Conservation (phyloP, 2,113 vertebrate genomes). For the Zosterops borbonicus region DNA sequence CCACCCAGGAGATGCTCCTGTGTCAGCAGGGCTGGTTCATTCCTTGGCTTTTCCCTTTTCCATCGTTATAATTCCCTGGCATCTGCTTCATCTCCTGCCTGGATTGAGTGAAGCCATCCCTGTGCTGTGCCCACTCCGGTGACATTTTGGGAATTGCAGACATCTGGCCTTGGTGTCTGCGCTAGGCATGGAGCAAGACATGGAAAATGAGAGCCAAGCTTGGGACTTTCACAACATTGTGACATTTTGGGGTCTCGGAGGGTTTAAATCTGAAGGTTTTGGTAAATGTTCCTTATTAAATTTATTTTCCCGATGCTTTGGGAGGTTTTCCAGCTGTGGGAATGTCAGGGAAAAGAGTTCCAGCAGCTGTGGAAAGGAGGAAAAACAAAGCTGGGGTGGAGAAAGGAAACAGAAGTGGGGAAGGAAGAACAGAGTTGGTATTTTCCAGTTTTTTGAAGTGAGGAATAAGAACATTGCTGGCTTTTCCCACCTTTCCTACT, state of each 20-base stretch:
- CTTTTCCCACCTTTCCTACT: not conserved
- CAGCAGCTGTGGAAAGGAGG: not conserved
- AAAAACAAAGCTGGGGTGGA: not conserved
- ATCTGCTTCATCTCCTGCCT: not conserved
- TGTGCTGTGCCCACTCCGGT: not conserved
- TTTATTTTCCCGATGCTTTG: not conserved
- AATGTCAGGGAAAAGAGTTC: not conserved
- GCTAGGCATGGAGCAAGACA: not conserved
- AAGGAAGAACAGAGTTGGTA: not conserved
- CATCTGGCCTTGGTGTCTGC: not conserved
- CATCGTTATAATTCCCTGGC: fast-evolving
- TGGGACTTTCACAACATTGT: not conserved
- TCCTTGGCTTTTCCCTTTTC: not conserved
- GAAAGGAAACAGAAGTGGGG: not conserved
- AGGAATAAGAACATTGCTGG: fast-evolving
- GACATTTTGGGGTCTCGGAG: not conserved
- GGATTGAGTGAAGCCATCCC: not conserved
- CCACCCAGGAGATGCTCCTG: not conserved
- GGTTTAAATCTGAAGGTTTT: not conserved
- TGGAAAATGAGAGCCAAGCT: not conserved
- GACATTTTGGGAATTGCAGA: not conserved
- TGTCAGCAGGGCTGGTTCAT: not conserved
- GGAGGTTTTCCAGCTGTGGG: not conserved
- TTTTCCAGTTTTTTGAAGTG: not conserved
- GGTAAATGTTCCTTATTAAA: not conserved